Base-by-base conservation (phyloP, 1,140 invertebrate genomes). In the Bombus waltoni region DNA sequence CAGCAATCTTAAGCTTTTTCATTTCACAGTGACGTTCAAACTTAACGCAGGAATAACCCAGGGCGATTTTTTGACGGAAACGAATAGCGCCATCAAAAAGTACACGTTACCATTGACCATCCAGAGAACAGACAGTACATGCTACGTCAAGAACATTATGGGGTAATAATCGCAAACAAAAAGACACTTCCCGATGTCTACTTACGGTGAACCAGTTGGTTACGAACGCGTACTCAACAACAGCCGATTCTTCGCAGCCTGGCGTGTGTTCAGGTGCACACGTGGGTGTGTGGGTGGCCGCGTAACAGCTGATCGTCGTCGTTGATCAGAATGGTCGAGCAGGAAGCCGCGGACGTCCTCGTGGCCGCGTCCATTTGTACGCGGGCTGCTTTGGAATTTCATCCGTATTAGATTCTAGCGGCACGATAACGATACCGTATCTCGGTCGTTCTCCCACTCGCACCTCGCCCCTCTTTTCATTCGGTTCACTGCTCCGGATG, bases 351-450 rank as follows among this genome's bases (percentile, higher is more conserved):
- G 81, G 70, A 89, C 86, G 74, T 91, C 71, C 74, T 81, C 86
- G 86, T 81, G 85, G 86, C 91, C 90, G 88, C 83, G 81, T 93
- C 90, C 90, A 92, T 93, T 94, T 93, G 92, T 93, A 89, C 79
- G 73, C 81, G 72, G 66, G 78, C 66, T 40, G 65, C 87, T 87
- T 89, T 66, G 89, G 92, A 92, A 93, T 93, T 92, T 89, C 89
- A 92, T 90, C 86, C 87, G 86, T 87, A 87, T 90, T 89, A 91
- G 93, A 93, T 93, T 92, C 85, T 81, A 88, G 73, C 72, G 74
- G 42, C 72, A 82, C 76, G 92, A 93, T 93, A 92, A 92, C 89
- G 86, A 87, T 66, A 78, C 72, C 40, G 32, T 76, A 72, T 86
- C 75, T 74, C 62, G 47, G 9, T n/a, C 66, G 53, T n/a, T 66